A percentile compares a stretch with the other conserved stretches of the same genome.
Evolutionary conservation across 2,113 vertebrate genomes (phyloP).

Genomic region (Oncorhynchus tshawytscha): DNA sequence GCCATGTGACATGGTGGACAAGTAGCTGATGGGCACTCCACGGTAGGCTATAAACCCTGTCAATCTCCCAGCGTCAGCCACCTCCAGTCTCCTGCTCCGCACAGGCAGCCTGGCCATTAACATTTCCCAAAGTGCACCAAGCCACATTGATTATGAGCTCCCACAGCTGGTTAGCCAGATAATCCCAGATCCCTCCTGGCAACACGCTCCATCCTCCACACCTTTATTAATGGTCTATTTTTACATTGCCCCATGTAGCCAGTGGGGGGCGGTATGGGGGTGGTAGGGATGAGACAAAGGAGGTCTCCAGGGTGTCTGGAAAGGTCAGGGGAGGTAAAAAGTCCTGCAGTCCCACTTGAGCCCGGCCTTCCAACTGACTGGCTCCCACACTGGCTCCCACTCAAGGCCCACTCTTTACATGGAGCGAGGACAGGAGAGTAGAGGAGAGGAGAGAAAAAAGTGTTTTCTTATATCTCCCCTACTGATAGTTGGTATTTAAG

Average conservation of each 20-base stretch:
- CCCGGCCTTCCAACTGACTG: conserved; percentile 41
- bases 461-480: conserved; percentile 11
- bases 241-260: conserved; percentile 13
- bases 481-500: conserved; percentile 24
- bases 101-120: conserved; percentile 25
- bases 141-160: conserved; percentile 37
- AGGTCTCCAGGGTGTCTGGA: conserved; percentile 7
- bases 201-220: conserved; percentile 24
- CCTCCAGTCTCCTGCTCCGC: conserved; percentile 17
- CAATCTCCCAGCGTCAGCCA: conserved; percentile 48
- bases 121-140: conserved; percentile 37
- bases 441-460: conserved; percentile 13
- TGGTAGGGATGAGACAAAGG: conserved; percentile 11
- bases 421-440: conserved; percentile 24
- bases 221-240: conserved; percentile 29
- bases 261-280: neutral
- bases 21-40: conserved; percentile 45
- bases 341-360: neutral
- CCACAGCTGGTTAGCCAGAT: conserved; percentile 50
- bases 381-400: conserved; percentile 47
- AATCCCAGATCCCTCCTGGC: conserved; percentile 39
- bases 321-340: conserved; percentile 38
- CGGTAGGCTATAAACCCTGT: conserved; percentile 57
- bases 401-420: conserved; percentile 40
- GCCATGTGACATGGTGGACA: conserved; percentile 56